These are phyloP conservation scores for Psittacara wagleri DNA, from an alignment of 2,113 vertebrate genomes.

Conservation along the genomic window DNA sequence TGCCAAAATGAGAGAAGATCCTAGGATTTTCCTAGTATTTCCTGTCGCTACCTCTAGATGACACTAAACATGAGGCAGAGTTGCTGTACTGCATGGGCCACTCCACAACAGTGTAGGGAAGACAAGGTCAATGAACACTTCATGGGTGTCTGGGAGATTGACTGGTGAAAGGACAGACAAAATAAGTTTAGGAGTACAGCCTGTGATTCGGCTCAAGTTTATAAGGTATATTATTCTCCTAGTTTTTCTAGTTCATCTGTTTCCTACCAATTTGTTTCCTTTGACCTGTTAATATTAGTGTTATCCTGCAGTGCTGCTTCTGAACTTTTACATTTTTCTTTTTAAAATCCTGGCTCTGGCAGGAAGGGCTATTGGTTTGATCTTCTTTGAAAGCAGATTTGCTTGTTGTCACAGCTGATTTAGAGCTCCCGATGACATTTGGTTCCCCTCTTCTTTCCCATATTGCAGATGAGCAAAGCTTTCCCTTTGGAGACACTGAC, in stretches of 20 bases:
- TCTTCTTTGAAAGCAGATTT: conserved; percentile 44
- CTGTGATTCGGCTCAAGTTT: not conserved
- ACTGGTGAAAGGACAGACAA: not conserved
- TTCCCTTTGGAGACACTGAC: conserved; percentile 50
- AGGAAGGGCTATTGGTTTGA: not conserved
- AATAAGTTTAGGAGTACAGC: not conserved
- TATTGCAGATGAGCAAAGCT: conserved; percentile 13
- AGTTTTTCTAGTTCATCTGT: not conserved
- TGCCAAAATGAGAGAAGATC: not conserved
- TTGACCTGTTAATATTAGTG: not conserved
- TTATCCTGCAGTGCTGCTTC: not conserved
- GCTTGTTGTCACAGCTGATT: conserved; percentile 41
- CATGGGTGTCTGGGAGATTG: not conserved
- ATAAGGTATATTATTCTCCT: not conserved
- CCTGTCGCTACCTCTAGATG: not conserved
- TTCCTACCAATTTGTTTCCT: not conserved
- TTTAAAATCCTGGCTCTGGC: not conserved
- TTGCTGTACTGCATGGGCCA: too few relatives aligned
- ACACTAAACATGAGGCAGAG: not conserved
- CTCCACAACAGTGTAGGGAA: not conserved
- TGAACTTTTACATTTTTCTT: not conserved
- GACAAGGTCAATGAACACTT: not conserved
- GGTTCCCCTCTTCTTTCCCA: not conserved
- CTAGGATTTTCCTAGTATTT: not conserved
- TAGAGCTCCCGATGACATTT: conserved; percentile 7